A percentile compares a stretch with the other conserved stretches of the same genome.
Conservation (phyloP, 2,888 invertebrate genomes). For the Zhuqinia jingwanae region DNA sequence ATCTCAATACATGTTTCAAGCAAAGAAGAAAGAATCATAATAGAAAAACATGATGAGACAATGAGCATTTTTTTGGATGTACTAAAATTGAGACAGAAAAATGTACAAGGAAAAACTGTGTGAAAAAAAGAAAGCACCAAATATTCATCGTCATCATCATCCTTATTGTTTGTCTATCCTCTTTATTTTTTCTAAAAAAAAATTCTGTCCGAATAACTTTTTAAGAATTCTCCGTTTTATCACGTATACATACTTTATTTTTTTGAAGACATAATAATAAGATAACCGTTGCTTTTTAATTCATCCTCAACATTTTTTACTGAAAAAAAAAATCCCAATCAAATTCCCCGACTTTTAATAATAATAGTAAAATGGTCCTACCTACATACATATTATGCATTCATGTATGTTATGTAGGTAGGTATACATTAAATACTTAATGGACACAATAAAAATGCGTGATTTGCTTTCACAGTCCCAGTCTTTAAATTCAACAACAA, state of each 20-base stretch:
- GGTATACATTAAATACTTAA: conserved; percentile 20
- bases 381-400: background rate
- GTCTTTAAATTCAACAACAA: too few relatives aligned
- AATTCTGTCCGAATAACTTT: too few relatives aligned
- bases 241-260: too few relatives aligned
- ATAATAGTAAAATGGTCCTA: conserved; percentile 23
- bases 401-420: background rate
- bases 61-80: background rate
- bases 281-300: conserved; percentile 31
- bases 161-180: too few relatives aligned
- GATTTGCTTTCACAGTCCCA: conserved; percentile 35
- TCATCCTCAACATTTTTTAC: background rate
- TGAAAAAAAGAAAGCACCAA: background rate
- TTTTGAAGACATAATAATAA: too few relatives aligned
- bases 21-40: background rate
- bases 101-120: background rate
- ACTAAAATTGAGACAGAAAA: background rate
- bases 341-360: background rate
- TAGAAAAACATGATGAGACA: background rate
- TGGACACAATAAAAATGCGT: conserved; percentile 33
- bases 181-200: too few relatives aligned
- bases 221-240: too few relatives aligned
- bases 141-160: too few relatives aligned
- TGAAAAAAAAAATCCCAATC: too few relatives aligned
- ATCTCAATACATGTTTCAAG: background rate